Evolutionary conservation across 2,113 vertebrate genomes (phyloP), one percentile per base, ranked within the genome.

Genomic region (Apodemus speciosus): DNA sequence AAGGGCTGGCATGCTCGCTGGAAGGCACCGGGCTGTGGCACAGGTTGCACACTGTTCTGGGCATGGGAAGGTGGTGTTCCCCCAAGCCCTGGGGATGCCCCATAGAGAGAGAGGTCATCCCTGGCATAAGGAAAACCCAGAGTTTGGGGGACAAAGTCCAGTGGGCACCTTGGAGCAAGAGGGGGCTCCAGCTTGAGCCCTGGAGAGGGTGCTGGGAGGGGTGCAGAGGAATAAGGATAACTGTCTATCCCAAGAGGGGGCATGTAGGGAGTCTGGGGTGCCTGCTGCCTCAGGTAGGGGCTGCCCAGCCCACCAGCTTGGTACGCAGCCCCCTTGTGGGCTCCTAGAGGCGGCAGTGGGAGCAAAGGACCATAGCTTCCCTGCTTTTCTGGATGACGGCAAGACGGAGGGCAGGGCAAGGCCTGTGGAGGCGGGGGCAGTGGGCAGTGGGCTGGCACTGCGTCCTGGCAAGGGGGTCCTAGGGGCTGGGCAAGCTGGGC

Each of bases 381-480:
- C 0, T 76, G 94, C 35, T 97, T 98, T 85, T 99, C 98, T 15
- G 97, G 96, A 90, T 98, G 98, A 43, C 94, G 90, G 90, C 97
- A 97, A 89, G 97, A 97, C 90, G 98, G 97, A 21, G 98, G 93
- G 89, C 98, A 99, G 58, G 98, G 98, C 94, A 98, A 96, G 60
- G 97, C 85, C 58, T 97, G 97, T 56, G 98, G 97, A 58, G 98
- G 98, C 32, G 98, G 94, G 35, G 98, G 93, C 35, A 98, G 97
- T 0, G 98, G 97, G 96, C 98, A 99, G 79, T 97, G 95, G 5
- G 97, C 10, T 0, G 97, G 95, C 68, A 98, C 95, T 38, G 93
- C 90, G 49, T 99, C 98, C 96, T 85, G 98, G 97, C 97, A 98
- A 53, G 93, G 93, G 4, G 98, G 94, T 9, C 96, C 89, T 79